Conservation (phyloP, 2,797 vertebrate species). For the Scolopax bukidnonensis region DNA sequence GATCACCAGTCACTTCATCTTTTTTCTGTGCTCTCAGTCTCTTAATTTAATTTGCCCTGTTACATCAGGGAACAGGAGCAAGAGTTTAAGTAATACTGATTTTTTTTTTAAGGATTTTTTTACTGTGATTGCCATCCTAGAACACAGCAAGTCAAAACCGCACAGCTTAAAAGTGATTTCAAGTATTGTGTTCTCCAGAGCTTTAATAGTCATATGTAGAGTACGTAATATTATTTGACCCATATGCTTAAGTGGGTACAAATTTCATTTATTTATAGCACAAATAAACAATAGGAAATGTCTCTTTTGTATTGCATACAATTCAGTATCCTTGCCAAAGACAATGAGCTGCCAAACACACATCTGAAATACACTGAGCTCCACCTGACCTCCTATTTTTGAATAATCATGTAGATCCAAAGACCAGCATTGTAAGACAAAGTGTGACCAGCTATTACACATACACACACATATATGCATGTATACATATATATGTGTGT, state of each 20-base stretch:
- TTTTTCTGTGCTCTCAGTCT: background rate
- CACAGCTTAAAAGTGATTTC: background rate
- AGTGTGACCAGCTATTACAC: background rate
- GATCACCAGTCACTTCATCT: background rate
- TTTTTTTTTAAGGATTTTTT: background rate
- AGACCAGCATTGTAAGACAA: background rate
- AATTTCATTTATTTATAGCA: background rate
- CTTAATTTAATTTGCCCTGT: background rate
- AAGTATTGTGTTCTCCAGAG: background rate
- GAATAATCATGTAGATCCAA: background rate
- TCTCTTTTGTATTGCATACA: background rate
- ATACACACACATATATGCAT: background rate
- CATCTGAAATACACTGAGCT: background rate
- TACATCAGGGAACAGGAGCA: background rate
- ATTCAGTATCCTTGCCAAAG: background rate
- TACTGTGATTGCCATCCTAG: background rate
- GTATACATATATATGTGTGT: background rate
- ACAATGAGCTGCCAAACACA: background rate
- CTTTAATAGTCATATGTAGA: background rate
- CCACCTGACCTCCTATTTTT: background rate
- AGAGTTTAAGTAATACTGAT: background rate
- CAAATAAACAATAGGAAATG: background rate
- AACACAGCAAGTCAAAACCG: background rate
- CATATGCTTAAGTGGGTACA: background rate
- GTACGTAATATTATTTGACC: background rate